Conservation (phyloP, 2,113 vertebrate species). For the Heterochromis multidens region DNA sequence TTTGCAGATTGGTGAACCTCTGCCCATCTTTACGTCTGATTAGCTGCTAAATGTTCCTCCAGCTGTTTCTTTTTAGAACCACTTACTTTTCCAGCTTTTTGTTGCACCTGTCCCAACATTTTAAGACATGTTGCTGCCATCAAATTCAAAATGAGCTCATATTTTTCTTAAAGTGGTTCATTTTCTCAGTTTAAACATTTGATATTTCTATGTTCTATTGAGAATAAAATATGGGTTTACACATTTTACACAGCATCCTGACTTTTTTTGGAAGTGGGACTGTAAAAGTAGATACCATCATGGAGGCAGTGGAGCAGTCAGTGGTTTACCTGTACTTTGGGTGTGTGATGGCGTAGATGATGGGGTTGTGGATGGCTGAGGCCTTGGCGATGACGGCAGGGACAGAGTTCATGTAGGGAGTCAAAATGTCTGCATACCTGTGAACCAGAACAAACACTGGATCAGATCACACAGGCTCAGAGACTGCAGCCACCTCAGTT, state of each 20-base stretch:
- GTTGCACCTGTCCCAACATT: no score
- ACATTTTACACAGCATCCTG: no score
- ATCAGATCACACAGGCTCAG: neutral
- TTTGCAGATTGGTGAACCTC: no score
- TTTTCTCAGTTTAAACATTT: neutral
- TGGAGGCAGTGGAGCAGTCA: neutral
- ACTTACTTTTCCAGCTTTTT: no score
- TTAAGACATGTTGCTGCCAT: no score
- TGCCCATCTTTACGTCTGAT: neutral
- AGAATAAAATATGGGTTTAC: fast-evolving
- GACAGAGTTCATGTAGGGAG: slow-evolving; percentile 90
- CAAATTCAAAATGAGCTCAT: neutral
- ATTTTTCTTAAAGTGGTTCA: neutral
- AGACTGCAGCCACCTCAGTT: no score
- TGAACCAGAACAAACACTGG: neutral
- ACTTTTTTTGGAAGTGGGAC: neutral
- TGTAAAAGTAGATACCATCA: neutral
- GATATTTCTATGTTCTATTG: neutral
- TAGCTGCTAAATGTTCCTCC: no score
- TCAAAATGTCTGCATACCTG: slow-evolving; percentile 87
- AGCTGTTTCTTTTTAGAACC: no score
- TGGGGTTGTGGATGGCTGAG: slow-evolving; percentile 96
- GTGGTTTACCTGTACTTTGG: slow-evolving; percentile 90
- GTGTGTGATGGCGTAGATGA: slow-evolving; percentile 95
- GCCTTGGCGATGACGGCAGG: slow-evolving; percentile 96